phyloP scores from a whole-genome alignment of 2,113 vertebrate genomes.

The Salvelinus namaycush region DNA sequence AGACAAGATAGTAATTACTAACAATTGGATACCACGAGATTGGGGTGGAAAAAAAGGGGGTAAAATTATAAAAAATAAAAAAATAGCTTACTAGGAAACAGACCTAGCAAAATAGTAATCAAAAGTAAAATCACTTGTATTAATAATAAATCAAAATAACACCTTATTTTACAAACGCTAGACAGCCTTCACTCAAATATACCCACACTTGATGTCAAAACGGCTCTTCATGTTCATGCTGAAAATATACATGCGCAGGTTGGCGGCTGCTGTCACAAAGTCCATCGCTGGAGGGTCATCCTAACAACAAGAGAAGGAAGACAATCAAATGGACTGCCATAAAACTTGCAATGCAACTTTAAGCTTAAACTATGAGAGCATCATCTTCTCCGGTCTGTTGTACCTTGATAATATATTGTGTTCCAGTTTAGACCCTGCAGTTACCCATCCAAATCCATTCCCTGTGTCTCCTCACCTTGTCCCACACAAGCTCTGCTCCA shows the following conservation, averaged over 20 bases:
- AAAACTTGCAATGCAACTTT: too few species aligned
- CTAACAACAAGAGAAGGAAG: conserved; percentile 60
- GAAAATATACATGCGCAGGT: conserved; percentile 97
- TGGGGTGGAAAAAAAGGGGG: too few species aligned
- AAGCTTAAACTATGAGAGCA: neutral
- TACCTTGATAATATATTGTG: too few species aligned
- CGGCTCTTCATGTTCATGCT: conserved; percentile 98
- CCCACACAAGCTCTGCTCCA: conserved; percentile 91
- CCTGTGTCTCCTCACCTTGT: conserved; percentile 81
- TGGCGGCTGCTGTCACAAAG: conserved; percentile 94
- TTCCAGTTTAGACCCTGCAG: neutral
- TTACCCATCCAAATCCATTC: neutral
- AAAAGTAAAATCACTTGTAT: too few species aligned
- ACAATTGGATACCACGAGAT: too few species aligned
- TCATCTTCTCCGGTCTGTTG: too few species aligned
- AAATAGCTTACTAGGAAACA: neutral
- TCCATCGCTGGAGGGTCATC: conserved; percentile 96
- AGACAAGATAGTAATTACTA: too few species aligned
- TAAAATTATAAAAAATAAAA: too few species aligned
- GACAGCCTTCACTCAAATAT: neutral
- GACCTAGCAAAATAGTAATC: too few species aligned
- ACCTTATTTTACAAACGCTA: too few species aligned
- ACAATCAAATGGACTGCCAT: neutral
- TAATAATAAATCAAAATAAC: too few species aligned
- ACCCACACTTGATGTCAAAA: conserved; percentile 98